Base-by-base conservation (phyloP, 2,888 invertebrate genomes). In the Malacosoma neustria region DNA sequence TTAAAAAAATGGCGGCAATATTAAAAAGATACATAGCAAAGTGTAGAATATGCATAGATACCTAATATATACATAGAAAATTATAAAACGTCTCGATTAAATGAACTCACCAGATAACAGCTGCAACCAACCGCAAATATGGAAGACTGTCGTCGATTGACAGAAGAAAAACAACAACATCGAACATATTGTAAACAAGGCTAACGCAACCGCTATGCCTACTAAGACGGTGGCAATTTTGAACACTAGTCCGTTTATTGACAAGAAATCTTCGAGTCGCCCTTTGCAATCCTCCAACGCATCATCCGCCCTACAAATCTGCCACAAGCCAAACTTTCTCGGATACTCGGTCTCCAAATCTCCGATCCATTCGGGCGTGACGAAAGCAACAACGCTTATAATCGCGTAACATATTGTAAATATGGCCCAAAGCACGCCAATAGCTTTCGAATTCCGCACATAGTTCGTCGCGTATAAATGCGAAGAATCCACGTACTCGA, bases 321-420 rank as follows among this genome's bases (percentile, higher is more conserved):
- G 93, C 94, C 96, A 98, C 37, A 98, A 82, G 0, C 98, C 98
- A 63, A 98, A 93, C 73, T 95, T 93, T 37, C 97, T 97, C 1
- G 95, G 94, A 61, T 93, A 93, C 53, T 95, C 93, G 46, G 94
- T 92, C 54, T 93, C 92, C 54, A 92, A 86, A 77, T 94, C 93
- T 7, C 94, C 94, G 45, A 96, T 89, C 96, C 96, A 94, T 81
- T 97, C 93, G 32, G 97, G 97, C 45, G 98, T 98, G 40, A 98
- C 92, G 74, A 99, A 97, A 3, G 97, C 95, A 22, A 99, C 96
- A 53, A 96, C 92, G 60, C 94, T 93, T 64, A 99, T 96, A 64
- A 99, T 97, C 48, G 96, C 96, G 75, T 96, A 98, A 82, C 98
- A 98, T 68, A 98, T 94, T 51, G 97, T 96, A 81, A 99, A 98